These are phyloP conservation scores for Gasterosteus nipponicus DNA, from an alignment of 2,113 vertebrate species.

Conservation along the genomic window DNA sequence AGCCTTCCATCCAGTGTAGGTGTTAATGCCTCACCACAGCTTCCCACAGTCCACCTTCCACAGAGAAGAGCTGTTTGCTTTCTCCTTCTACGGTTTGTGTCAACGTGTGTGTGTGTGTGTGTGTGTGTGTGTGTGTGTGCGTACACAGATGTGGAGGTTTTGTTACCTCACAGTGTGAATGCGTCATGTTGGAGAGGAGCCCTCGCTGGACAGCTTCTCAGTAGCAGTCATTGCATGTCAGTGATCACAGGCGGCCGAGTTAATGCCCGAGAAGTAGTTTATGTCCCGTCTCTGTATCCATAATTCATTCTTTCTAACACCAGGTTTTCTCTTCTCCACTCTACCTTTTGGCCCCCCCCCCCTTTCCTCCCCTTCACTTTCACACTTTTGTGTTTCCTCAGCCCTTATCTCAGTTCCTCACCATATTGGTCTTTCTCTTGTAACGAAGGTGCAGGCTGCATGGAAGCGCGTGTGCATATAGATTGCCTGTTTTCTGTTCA, in stretches of 20 bases:
- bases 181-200: not conserved
- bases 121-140: constrained; percentile 8
- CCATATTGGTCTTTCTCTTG: constrained; percentile 43
- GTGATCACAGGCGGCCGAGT: not conserved
- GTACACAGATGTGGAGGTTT: too few relatives aligned
- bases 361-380: not conserved
- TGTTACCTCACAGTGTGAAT: not conserved
- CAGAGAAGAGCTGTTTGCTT: constrained; percentile 35
- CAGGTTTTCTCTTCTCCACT: not conserved
- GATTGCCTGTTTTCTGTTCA: constrained; percentile 71
- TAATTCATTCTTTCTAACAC: not conserved
- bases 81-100: not conserved
- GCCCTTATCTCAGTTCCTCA: constrained; percentile 17
- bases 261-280: not conserved
- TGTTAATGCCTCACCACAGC: constrained; percentile 42
- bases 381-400: constrained; percentile 6
- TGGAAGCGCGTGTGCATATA: constrained; percentile 60
- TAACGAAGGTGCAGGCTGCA: constrained; percentile 6
- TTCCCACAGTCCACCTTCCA: constrained; percentile 47
- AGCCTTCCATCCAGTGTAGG: too few relatives aligned
- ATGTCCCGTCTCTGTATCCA: not conserved
- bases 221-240: not conserved
- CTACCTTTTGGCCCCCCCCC: not conserved
- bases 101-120: constrained; percentile 1
- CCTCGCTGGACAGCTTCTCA: not conserved